Conservation (phyloP, 30 jellyfish, hydroid and myxozoan species). For the Catostylus mosaicus region DNA sequence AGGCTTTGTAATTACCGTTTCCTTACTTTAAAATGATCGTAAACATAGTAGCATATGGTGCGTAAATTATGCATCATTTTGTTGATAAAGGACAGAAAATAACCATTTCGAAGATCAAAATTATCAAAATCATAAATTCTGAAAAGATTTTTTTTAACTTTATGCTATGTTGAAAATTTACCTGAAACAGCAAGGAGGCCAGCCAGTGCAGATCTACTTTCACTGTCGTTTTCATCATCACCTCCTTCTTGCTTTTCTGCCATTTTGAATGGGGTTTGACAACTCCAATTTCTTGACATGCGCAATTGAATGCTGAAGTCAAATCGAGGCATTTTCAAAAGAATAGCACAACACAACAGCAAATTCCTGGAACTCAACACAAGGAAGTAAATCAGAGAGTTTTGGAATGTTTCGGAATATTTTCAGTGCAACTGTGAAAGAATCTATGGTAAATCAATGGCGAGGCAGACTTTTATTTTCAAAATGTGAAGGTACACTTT, state of each 20-base stretch:
- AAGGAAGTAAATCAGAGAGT: not conserved
- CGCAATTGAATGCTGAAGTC: not conserved
- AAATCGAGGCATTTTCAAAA: not conserved
- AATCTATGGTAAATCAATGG: not conserved
- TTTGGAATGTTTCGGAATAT: not conserved
- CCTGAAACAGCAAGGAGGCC: conserved; percentile 72
- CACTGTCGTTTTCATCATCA: conserved; percentile 30
- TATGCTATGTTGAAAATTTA: too few species aligned
- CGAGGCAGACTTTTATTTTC: not conserved
- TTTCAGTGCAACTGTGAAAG: not conserved
- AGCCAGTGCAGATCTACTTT: conserved; percentile 41
- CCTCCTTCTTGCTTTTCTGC: conserved; percentile 14
- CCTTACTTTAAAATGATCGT: too few species aligned
- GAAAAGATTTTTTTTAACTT: too few species aligned
- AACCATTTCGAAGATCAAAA: too few species aligned
- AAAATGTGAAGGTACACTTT: not conserved
- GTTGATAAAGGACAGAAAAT: too few species aligned
- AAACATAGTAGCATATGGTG: too few species aligned
- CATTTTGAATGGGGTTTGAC: conserved; percentile 16
- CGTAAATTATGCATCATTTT: too few species aligned
- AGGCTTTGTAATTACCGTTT: too few species aligned
- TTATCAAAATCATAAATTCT: too few species aligned
- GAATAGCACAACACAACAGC: not conserved
- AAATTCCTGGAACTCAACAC: conserved; percentile 11
- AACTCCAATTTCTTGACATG: not conserved